Conservation (phyloP, 2,113 vertebrate species). For the Nesogale talazaci region DNA sequence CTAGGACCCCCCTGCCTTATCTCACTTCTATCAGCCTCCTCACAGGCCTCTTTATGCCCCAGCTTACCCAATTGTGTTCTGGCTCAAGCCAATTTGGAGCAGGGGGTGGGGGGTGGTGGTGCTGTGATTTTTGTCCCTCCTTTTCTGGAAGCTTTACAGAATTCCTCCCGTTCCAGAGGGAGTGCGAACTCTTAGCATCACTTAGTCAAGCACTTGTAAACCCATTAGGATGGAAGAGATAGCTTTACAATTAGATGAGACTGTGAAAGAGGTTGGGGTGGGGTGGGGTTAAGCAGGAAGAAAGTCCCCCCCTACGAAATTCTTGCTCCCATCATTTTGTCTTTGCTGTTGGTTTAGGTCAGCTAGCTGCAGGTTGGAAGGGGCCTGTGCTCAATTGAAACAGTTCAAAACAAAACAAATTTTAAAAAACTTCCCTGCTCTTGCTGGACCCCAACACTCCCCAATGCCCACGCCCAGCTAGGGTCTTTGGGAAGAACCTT, state of each 20-base stretch:
- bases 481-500: background rate
- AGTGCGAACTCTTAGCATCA: background rate
- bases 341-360: background rate
- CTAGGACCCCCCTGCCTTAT: background rate
- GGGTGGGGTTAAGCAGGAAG: background rate
- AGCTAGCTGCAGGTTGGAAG: background rate
- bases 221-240: background rate
- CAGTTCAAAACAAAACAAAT: background rate
- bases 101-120: no score
- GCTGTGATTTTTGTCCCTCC: background rate
- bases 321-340: background rate
- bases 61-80: background rate
- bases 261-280: background rate
- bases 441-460: background rate
- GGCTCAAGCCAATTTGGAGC: background rate
- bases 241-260: background rate
- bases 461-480: background rate
- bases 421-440: background rate
- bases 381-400: background rate
- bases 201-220: constrained; percentile 69
- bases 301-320: background rate
- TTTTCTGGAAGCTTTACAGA: background rate
- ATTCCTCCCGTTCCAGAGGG: background rate
- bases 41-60: background rate
- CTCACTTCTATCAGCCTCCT: background rate